These are phyloP conservation scores for Thaumatotibia leucotreta DNA, from an alignment of 1,140 invertebrate genomes.

Conservation along the genomic window DNA sequence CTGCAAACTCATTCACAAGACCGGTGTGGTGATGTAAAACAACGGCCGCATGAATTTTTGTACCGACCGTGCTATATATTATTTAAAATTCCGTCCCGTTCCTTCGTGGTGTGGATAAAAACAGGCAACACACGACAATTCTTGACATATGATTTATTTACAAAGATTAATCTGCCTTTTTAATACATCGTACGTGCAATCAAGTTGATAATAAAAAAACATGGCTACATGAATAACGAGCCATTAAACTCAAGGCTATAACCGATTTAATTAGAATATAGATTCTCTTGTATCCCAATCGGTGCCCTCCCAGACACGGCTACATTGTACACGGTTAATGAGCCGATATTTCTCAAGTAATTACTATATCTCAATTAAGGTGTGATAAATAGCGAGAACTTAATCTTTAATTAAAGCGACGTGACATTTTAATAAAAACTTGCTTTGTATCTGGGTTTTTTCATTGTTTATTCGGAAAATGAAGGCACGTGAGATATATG, in stretches of 20 bases:
- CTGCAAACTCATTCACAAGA: slow-evolving; percentile 67
- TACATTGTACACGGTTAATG: background rate
- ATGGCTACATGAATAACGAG: background rate
- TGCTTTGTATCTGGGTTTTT: background rate
- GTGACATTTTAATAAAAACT: slow-evolving; percentile 9
- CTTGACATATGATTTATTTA: no score
- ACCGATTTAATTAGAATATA: slow-evolving; percentile 3
- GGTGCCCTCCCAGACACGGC: background rate
- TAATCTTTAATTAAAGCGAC: slow-evolving; percentile 9
- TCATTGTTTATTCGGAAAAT: no score
- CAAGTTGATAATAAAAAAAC: slow-evolving; percentile 12
- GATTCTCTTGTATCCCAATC: background rate
- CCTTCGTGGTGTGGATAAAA: no score
- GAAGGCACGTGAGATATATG: no score
- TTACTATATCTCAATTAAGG: slow-evolving; percentile 9
- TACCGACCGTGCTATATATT: no score
- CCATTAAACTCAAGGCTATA: background rate
- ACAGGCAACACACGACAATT: no score
- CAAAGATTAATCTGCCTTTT: background rate
- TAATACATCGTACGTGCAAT: no score
- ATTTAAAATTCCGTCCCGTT: no score
- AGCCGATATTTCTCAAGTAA: slow-evolving; percentile 3
- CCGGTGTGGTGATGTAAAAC: slow-evolving; percentile 59
- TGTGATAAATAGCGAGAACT: slow-evolving; percentile 7
- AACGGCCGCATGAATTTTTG: no score